phyloP scores from a whole-genome alignment of 1,140 invertebrate species.

The Drosophila ficusphila region DNA sequence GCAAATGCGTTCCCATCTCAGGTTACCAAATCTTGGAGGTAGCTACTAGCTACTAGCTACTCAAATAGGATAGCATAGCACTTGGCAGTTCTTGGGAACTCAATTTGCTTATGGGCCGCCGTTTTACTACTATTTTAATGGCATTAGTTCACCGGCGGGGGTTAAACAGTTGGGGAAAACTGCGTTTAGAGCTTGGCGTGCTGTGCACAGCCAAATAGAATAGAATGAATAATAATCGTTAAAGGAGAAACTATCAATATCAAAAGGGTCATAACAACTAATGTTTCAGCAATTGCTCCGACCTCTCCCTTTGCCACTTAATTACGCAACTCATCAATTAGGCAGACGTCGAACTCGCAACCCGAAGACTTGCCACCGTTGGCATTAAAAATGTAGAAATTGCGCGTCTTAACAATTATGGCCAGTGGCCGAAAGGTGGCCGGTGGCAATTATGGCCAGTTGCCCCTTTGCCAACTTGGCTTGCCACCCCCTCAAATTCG shows the following conservation, averaged over 20 bases:
- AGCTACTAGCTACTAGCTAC: too few species aligned
- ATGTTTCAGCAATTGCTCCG: conserved; percentile 52
- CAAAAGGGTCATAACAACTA: conserved; percentile 52
- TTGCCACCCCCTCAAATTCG: neutral
- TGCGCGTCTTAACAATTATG: conserved; percentile 81
- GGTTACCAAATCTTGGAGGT: conserved; percentile 37
- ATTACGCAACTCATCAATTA: conserved; percentile 84
- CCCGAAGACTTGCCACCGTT: conserved; percentile 12
- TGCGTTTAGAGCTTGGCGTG: conserved; percentile 18
- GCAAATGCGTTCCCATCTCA: conserved; percentile 43
- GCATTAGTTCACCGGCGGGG: conserved; percentile 24
- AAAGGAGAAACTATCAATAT: conserved; percentile 50
- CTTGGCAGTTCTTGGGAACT: conserved; percentile 35
- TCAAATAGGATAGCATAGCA: neutral
- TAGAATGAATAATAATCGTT: conserved; percentile 48
- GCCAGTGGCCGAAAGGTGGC: conserved; percentile 59
- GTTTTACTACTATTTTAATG: conserved; percentile 43
- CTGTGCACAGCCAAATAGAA: conserved; percentile 1
- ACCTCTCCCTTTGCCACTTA: conserved; percentile 74
- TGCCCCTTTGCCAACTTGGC: conserved; percentile 20
- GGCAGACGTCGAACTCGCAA: conserved; percentile 16
- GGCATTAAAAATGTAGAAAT: conserved; percentile 80
- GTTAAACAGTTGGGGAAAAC: conserved; percentile 1
- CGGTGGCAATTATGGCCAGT: conserved; percentile 66
- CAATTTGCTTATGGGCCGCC: conserved; percentile 29